Conservation (phyloP, 1,140 invertebrate species). For the Cepaea nemoralis region DNA sequence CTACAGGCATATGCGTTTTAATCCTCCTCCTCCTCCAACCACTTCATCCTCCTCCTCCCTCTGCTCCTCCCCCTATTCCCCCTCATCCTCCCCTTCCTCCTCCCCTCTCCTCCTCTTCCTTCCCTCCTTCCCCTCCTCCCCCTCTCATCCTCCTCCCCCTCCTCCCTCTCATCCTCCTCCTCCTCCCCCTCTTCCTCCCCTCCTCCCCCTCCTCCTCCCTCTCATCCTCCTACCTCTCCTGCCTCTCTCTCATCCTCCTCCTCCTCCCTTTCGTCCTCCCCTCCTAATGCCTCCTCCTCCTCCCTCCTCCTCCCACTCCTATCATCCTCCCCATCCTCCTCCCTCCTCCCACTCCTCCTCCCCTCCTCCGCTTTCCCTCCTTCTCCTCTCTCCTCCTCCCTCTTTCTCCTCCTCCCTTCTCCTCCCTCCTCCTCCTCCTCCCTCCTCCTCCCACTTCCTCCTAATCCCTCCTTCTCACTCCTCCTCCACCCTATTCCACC, state of each 20-base stretch:
- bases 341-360: too few species aligned
- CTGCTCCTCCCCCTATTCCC: too few species aligned
- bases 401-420: neutral
- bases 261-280: neutral
- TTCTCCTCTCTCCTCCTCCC: conserved; percentile 2
- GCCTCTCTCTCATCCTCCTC: neutral
- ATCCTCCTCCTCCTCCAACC: too few species aligned
- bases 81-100: too few species aligned
- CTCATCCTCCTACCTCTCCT: neutral
- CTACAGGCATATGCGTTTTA: too few species aligned
- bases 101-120: too few species aligned
- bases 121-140: neutral
- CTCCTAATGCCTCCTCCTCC: neutral
- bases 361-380: neutral
- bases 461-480: too few species aligned
- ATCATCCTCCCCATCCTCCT: neutral
- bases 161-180: too few species aligned
- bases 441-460: too few species aligned
- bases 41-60: too few species aligned
- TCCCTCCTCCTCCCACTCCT: neutral
- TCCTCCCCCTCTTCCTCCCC: neutral
- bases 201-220: neutral
- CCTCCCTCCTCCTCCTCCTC: neutral
- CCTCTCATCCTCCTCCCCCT: too few species aligned
- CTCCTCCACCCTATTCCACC: neutral